Evolutionary conservation across 2,113 vertebrate genomes (phyloP).

Genomic region (Asarcornis scutulata): DNA sequence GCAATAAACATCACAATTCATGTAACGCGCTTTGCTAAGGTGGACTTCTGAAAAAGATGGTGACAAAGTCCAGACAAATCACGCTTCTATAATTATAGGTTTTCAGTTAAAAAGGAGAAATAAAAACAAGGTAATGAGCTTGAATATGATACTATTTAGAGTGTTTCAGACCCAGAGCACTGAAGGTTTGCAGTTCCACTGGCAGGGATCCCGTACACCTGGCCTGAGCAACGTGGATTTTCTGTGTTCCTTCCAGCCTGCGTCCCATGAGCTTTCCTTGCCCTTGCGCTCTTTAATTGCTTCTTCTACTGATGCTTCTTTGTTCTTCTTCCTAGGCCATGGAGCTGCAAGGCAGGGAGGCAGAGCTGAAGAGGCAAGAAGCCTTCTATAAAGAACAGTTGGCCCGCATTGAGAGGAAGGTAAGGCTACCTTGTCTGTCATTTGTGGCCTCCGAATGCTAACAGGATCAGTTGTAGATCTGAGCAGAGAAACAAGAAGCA

Average conservation of each 20-base stretch:
- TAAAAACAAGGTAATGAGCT: not conserved
- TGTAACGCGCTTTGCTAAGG: not conserved
- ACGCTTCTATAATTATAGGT: not conserved
- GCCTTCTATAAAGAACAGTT: constrained; percentile 90
- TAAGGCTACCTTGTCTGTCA: constrained; percentile 45
- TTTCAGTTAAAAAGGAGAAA: not conserved
- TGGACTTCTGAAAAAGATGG: not conserved
- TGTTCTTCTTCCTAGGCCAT: constrained; percentile 74
- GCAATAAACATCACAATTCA: not conserved
- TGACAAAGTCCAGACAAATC: not conserved
- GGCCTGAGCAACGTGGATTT: not conserved
- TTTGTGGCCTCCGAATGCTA: not conserved
- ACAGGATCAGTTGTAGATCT: accelerated
- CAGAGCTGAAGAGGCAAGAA: constrained; percentile 80
- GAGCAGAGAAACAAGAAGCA: not conserved
- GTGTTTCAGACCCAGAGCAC: not conserved
- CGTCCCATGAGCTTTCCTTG: not conserved
- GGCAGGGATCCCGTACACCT: not conserved
- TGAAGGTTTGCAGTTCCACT: not conserved
- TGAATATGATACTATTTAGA: not conserved
- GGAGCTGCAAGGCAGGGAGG: constrained; percentile 84
- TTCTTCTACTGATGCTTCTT: not conserved
- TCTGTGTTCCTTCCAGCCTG: not conserved
- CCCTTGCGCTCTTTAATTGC: not conserved
- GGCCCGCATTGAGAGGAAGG: constrained; percentile 88